Evolutionary conservation across 1,140 invertebrate species (phyloP).

Genomic region (Brachionus rotundiformis): DNA sequence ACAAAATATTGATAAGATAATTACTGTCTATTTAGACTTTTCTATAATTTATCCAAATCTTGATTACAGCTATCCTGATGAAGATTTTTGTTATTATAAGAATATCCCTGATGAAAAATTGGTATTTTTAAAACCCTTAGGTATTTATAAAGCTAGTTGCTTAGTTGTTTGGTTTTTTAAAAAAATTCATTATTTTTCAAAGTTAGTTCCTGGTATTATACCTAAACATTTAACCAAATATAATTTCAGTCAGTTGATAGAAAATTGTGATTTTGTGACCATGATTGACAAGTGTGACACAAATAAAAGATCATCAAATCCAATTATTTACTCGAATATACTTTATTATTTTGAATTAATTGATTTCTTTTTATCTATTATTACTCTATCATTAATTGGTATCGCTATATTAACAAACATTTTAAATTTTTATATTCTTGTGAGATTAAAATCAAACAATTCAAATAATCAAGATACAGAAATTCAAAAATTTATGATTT

Average conservation of each 20-base stretch:
- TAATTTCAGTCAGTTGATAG: neutral
- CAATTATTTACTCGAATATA: neutral
- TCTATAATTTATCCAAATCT: neutral
- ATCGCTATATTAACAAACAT: neutral
- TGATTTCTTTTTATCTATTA: neutral
- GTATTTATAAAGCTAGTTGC: neutral
- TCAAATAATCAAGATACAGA: neutral
- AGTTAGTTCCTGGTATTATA: neutral
- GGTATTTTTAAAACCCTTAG: neutral
- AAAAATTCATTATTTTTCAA: neutral
- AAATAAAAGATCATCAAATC: neutral
- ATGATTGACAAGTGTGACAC: neutral
- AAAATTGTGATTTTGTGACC: neutral
- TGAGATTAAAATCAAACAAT: neutral
- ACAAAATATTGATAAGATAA: neutral
- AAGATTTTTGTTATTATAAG: neutral
- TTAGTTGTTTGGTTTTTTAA: neutral
- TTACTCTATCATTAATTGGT: neutral
- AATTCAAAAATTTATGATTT: neutral
- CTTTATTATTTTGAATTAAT: neutral
- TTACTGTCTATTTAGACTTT: neutral
- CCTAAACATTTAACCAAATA: neutral
- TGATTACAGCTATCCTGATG: neutral
- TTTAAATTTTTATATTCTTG: neutral
- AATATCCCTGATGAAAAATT: neutral